Percentiles rank a stretch among this genome's conserved stretches.
Evolutionary conservation across 2,113 vertebrate genomes (phyloP).

Genomic region (Marcusenius ussheri): DNA sequence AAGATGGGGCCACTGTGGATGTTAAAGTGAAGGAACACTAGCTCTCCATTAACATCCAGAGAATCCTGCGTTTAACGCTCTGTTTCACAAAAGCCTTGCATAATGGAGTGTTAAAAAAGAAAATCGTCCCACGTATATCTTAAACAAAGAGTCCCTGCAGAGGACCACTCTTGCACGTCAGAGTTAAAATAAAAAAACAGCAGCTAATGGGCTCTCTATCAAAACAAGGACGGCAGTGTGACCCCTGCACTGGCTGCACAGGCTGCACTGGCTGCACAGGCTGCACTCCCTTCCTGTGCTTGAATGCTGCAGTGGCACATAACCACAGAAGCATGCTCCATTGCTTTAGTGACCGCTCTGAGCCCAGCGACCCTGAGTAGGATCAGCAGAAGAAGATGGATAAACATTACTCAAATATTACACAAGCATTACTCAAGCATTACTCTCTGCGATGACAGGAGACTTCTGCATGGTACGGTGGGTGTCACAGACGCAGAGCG

Average conservation of each 20-base stretch:
- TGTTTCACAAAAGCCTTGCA: background rate
- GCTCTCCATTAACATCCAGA: background rate
- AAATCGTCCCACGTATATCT: background rate
- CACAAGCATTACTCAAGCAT: background rate
- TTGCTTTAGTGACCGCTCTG: conserved; percentile 35
- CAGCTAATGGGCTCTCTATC: background rate
- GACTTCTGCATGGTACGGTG: background rate
- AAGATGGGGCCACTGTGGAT: background rate
- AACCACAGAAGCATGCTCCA: conserved; percentile 36
- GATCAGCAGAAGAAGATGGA: background rate
- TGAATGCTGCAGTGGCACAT: background rate
- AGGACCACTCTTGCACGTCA: background rate
- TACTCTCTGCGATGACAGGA: background rate
- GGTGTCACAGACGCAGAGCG: background rate
- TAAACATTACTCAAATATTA: background rate
- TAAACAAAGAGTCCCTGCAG: background rate
- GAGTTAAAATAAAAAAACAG: background rate
- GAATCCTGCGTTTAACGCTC: background rate
- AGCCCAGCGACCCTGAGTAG: background rate
- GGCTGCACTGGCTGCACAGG: background rate
- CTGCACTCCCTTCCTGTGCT: conserved; percentile 14
- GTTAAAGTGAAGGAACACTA: background rate
- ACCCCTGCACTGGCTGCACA: background rate
- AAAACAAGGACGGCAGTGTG: conserved; percentile 19
- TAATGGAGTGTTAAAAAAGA: background rate